Base-by-base conservation (phyloP, 2,113 vertebrate genomes). In the Neolamprologus sp. region DNA sequence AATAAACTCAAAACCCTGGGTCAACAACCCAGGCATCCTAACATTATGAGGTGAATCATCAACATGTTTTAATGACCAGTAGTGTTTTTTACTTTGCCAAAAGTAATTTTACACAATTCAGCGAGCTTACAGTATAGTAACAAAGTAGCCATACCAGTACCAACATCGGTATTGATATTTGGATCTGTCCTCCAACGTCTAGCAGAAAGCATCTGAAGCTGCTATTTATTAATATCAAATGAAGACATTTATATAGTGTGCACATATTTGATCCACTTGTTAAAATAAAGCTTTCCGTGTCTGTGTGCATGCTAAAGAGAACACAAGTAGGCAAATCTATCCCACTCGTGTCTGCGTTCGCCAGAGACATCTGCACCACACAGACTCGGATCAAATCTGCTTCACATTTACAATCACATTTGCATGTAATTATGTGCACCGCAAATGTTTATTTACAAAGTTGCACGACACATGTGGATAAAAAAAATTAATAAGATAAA, bases 361-460 rank as follows among this genome's bases (percentile, higher is more conserved):
- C 23, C 42, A 13, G n/a, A 26, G 49, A 65, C 91, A 90, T 88
- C 5, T 90, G 81, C 49, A 54, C 19, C 60, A 81, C 65, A 40
- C 23, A 71, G 9, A 45, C 28, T 78, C 16, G 17, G 45, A 71
- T 80, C 33, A 85, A 42, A 78, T 79, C 73, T 33, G 47, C 51
- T 73, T 82, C 37, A 80, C 28, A 6, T 60, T 45, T 45, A 51
- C 21, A 19, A 82, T 79, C 80, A 75, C 73, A 88, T 87, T 84
- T 84, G 26, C 37, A 37, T 81, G 23, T 57, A 21, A 81, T 89
- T 87, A 73, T 55, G 26, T 68, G 28, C 63, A 57, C 40, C 9
- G 7, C 28, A 45, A 88, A 86, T 83, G 63, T 80, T 89, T 86
- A 83, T 81, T 83, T 81, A 35, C 82, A 88, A 86, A 88, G 55